Evolutionary conservation across 92 coral and sea anemone genomes (phyloP), one percentile per base, ranked within the genome.

Genomic region (Paramuricea clavata): DNA sequence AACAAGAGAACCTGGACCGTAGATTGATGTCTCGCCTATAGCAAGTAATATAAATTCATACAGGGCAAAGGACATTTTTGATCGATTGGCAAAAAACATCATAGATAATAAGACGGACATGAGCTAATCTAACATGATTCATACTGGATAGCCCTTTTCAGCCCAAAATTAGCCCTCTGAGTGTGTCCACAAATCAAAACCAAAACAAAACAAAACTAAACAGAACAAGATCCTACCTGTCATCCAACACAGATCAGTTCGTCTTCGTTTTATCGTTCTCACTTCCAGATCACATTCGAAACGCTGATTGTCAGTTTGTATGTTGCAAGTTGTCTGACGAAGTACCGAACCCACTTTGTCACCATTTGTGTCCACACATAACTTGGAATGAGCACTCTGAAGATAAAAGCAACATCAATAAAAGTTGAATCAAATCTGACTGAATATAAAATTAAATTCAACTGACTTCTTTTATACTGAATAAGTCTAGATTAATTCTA

Each of bases 211-310:
- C n/a, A n/a, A n/a, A n/a, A n/a, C n/a, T n/a, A n/a, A n/a, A n/a
- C n/a, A n/a, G n/a, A n/a, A 4, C 23, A 9, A 69, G 3, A 9
- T 34, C 12, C 21, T 22, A 95, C 98, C 98, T 57, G 97, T 85
- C 25, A 95, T 94, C 92, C 95, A 95, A 49, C 99, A 96, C 57
- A 87, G 59, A 32, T 94, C 87, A 13, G 93, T 94, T 65, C 99
- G 88, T 74, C 99, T 54, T 83, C 98, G 83, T 87, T 91, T 93
- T 42, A 96, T 91, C 5, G 99, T 89, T 25, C 99, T 84, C 6
- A 96, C 98, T 19, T 93, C 90, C 85, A 96, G 49, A 81, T 96
- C 99, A 74, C 99, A 96, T 85, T 94, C 95, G 85, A 94, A 90
- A 78, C 93, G 92, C 86, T 96, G 99, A 62, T 94, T 94, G 64